Evolutionary conservation across 1,140 invertebrate genomes (phyloP).

Genomic region (Drosophila azteca): DNA sequence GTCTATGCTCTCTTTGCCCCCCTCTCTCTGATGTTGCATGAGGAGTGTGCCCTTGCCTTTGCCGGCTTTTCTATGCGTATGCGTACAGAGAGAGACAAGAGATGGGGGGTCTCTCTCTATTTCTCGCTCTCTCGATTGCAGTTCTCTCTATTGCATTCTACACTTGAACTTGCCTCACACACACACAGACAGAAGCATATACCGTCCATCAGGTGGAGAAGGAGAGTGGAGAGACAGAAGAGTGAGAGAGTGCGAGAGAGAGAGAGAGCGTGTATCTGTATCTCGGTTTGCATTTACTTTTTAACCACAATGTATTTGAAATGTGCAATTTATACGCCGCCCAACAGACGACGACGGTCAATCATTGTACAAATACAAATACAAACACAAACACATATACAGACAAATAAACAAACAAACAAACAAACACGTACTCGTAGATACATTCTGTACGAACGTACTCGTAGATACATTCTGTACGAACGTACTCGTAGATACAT

Average conservation of each 20-base stretch:
- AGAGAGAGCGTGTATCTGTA: slow-evolving; percentile 41
- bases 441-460: too few relatives aligned
- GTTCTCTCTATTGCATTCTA: slow-evolving; percentile 75
- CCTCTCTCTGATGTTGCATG: not conserved
- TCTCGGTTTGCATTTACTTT: slow-evolving; percentile 68
- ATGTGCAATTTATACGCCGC: slow-evolving; percentile 77
- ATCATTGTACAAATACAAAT: slow-evolving; percentile 9
- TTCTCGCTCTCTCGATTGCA: slow-evolving; percentile 34
- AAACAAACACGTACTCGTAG: not conserved
- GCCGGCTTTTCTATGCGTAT: slow-evolving; percentile 79
- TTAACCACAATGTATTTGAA: slow-evolving; percentile 80
- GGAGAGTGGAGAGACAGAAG: not conserved
- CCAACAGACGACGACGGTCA: slow-evolving; percentile 23
- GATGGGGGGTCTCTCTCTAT: not conserved
- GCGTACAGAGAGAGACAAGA: slow-evolving; percentile 53
- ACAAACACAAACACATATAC: not conserved
- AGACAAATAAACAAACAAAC: not conserved
- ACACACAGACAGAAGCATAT: slow-evolving; percentile 21
- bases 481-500: slow-evolving; percentile 4
- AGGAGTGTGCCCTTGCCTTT: slow-evolving; percentile 47
- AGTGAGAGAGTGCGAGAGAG: slow-evolving; percentile 23
- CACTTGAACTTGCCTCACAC: slow-evolving; percentile 76
- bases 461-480: slow-evolving; percentile 30
- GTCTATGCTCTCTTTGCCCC: not conserved
- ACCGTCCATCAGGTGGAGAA: slow-evolving; percentile 18